These are phyloP conservation scores for Drosophila jambulina DNA, from an alignment of 1,140 invertebrate species.

Conservation along the genomic window DNA sequence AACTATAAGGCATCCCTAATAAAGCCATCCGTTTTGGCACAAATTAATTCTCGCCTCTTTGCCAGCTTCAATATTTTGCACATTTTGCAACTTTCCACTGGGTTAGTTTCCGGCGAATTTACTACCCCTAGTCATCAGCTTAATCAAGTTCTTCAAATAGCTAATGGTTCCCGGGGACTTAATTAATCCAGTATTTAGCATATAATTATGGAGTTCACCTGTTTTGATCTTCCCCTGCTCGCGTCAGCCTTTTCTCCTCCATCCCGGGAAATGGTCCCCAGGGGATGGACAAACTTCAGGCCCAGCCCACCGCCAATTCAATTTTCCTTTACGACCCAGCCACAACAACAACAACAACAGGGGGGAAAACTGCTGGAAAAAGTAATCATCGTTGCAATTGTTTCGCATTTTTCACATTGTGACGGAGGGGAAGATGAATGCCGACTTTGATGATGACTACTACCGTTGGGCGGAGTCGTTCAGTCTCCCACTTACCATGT, in stretches of 20 bases:
- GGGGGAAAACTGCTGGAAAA: conserved; percentile 62
- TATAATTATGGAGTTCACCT: conserved; percentile 72
- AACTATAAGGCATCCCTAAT: conserved; percentile 5
- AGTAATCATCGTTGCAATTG: conserved; percentile 83
- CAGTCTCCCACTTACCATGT: conserved; percentile 25
- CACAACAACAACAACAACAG: conserved; percentile 44
- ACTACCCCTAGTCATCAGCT: conserved; percentile 29
- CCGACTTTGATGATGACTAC: conserved; percentile 73
- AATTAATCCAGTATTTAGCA: conserved; percentile 78
- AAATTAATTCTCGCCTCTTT: conserved; percentile 25
- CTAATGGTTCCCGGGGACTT: conserved; percentile 59
- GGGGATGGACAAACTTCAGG: conserved; percentile 39
- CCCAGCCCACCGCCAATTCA: conserved; percentile 67
- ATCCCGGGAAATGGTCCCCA: conserved; percentile 18
- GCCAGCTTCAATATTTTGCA: conserved; percentile 51
- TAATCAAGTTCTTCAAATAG: conserved; percentile 61
- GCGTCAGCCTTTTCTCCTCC: background rate
- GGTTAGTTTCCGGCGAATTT: conserved; percentile 19
- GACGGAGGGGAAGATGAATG: conserved; percentile 66
- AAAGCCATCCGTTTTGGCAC: conserved; percentile 27
- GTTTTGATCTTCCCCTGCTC: conserved; percentile 36
- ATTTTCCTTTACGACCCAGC: conserved; percentile 74
- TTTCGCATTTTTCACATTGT: conserved; percentile 77
- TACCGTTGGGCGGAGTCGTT: conserved; percentile 5
- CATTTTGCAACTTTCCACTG: conserved; percentile 50